phyloP scores from a whole-genome alignment of 2,888 invertebrate species.

The Epirrita christyi region DNA sequence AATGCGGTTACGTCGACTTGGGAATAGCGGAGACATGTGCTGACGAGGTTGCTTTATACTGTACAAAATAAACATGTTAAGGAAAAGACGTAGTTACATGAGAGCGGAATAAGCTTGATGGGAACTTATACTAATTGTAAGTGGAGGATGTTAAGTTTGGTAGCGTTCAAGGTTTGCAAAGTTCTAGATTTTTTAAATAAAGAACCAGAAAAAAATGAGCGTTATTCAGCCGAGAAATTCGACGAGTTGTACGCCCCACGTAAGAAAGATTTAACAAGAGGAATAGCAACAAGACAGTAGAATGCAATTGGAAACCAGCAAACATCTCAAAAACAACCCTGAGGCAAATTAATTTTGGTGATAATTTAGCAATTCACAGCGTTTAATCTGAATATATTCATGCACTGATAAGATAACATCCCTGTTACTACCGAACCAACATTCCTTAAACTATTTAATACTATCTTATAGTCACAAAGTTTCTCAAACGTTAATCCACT shows the following conservation, averaged over 20 bases:
- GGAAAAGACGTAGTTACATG: neutral
- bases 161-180: too few relatives aligned
- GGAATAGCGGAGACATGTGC: constrained; percentile 5
- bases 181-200: too few relatives aligned
- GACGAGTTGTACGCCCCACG: too few relatives aligned
- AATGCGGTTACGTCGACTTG: constrained; percentile 12
- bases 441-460: constrained; percentile 32
- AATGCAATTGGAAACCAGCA: neutral
- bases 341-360: neutral
- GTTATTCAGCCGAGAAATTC: too few relatives aligned
- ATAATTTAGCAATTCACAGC: constrained; percentile 1
- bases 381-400: neutral
- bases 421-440: neutral
- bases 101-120: neutral
- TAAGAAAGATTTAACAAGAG: too few relatives aligned
- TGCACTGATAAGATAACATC: constrained; percentile 3
- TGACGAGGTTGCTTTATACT: neutral
- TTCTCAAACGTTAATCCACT: constrained; percentile 34
- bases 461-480: constrained; percentile 28
- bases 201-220: too few relatives aligned
- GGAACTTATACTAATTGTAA: too few relatives aligned
- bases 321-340: neutral
- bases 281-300: too few relatives aligned
- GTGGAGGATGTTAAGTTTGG: too few relatives aligned
- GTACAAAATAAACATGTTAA: neutral